Evolutionary conservation across 1,140 invertebrate species (phyloP).

Genomic region (Drosophila lacertosa): DNA sequence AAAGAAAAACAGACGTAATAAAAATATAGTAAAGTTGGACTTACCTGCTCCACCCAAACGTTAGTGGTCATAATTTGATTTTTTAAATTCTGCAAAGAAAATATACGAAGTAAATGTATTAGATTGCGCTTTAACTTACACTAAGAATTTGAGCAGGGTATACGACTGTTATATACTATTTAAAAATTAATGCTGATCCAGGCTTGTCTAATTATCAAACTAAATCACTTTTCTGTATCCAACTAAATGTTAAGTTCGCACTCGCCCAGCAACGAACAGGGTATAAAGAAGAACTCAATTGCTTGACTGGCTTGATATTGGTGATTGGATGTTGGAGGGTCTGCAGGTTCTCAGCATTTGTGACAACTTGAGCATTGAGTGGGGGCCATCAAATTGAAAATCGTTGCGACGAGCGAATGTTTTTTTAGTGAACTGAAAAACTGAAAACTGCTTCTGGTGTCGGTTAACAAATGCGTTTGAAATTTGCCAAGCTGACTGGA

Average conservation of each 20-base stretch:
- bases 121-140: slow-evolving; percentile 15
- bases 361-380: slow-evolving; percentile 48
- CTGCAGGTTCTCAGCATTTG: slow-evolving; percentile 8
- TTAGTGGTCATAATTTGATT: slow-evolving; percentile 99
- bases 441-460: slow-evolving; percentile 40
- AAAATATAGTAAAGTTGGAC: slow-evolving; percentile 62
- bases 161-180: background rate
- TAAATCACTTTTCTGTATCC: background rate
- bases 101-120: slow-evolving; percentile 43
- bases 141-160: background rate
- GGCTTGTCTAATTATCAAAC: background rate
- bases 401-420: slow-evolving; percentile 43
- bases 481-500: slow-evolving; percentile 39
- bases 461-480: slow-evolving; percentile 67
- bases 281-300: slow-evolving; percentile 15
- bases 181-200: background rate
- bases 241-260: too few species aligned
- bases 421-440: slow-evolving; percentile 54
- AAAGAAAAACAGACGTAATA: slow-evolving; percentile 12
- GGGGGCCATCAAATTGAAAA: slow-evolving; percentile 59
- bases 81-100: slow-evolving; percentile 94
- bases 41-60: slow-evolving; percentile 98
- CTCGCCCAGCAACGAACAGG: background rate
- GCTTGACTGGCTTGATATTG: background rate
- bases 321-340: background rate